Conservation (phyloP, 2,797 vertebrate genomes). For the Premnoplex brunnescens region DNA sequence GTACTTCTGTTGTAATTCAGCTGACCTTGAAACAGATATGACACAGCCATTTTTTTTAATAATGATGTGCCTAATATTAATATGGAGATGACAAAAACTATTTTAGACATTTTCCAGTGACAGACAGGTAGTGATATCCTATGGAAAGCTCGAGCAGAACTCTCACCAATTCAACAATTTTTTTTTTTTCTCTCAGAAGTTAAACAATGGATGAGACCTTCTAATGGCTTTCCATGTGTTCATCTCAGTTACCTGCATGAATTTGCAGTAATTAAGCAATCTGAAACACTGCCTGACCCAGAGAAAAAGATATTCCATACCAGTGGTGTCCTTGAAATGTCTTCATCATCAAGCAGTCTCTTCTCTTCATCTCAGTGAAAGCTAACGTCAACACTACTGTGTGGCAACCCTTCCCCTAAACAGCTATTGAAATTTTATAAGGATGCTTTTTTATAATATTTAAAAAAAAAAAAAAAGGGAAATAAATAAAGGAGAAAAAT, state of each 20-base stretch:
- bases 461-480: neutral
- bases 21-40: neutral
- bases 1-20: neutral
- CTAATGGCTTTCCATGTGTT: conserved; percentile 64
- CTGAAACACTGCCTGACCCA: conserved; percentile 62
- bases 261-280: conserved; percentile 76
- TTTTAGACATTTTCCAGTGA: conserved; percentile 22
- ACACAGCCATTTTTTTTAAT: neutral
- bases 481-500: neutral
- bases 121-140: neutral
- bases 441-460: conserved; percentile 28
- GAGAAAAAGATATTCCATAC: conserved; percentile 55
- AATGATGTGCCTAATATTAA: neutral
- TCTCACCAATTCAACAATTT: conserved; percentile 10
- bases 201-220: conserved; percentile 57
- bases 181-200: conserved; percentile 44
- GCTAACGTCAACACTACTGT: conserved; percentile 64
- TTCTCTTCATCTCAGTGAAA: conserved; percentile 68
- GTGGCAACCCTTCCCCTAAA: conserved; percentile 51
- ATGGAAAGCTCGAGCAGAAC: neutral
- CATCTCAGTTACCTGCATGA: conserved; percentile 63
- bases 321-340: conserved; percentile 82
- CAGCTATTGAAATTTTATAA: conserved; percentile 73
- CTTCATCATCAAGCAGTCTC: conserved; percentile 73
- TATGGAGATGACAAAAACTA: conserved; percentile 9